phyloP scores from a whole-genome alignment of 2,113 vertebrate species.

The Oncorhynchus kisutch region DNA sequence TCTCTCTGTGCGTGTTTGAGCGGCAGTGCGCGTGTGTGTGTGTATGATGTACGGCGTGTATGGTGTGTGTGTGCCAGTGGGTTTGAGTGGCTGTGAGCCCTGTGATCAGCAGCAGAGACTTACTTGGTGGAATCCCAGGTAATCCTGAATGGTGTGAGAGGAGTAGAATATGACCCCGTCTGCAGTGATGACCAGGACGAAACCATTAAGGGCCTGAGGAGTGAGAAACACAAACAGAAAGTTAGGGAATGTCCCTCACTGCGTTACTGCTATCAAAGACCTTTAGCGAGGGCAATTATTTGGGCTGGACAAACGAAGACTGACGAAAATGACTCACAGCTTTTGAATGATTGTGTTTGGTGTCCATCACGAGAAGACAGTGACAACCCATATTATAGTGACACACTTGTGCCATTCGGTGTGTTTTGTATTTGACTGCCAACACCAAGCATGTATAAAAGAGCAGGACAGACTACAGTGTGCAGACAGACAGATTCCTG shows the following conservation, averaged over 20 bases:
- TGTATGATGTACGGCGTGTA: neutral
- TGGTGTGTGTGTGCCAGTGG: neutral
- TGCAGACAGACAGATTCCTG: too few species aligned
- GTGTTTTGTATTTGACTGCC: too few species aligned
- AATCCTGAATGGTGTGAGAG: slow-evolving; percentile 72
- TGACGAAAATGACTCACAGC: too few species aligned
- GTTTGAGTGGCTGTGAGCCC: neutral
- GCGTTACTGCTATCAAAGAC: neutral
- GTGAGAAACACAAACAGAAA: neutral
- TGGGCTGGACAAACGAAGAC: too few species aligned
- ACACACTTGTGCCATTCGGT: too few species aligned
- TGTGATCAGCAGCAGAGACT: slow-evolving; percentile 8
- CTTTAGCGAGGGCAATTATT: too few species aligned
- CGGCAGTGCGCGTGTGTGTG: too few species aligned
- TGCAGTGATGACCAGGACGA: slow-evolving; percentile 69
- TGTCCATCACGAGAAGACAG: too few species aligned
- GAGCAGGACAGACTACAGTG: too few species aligned
- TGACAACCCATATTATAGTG: too few species aligned
- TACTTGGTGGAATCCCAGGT: slow-evolving; percentile 74
- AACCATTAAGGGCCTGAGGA: slow-evolving; percentile 69
- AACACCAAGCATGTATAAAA: too few species aligned
- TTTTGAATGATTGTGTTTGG: too few species aligned
- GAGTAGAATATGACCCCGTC: slow-evolving; percentile 74
- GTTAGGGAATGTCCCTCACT: neutral
- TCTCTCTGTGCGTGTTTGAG: slow-evolving; percentile 1